phyloP scores from a whole-genome alignment of 2,113 vertebrate species.

The Carassius auratus region DNA sequence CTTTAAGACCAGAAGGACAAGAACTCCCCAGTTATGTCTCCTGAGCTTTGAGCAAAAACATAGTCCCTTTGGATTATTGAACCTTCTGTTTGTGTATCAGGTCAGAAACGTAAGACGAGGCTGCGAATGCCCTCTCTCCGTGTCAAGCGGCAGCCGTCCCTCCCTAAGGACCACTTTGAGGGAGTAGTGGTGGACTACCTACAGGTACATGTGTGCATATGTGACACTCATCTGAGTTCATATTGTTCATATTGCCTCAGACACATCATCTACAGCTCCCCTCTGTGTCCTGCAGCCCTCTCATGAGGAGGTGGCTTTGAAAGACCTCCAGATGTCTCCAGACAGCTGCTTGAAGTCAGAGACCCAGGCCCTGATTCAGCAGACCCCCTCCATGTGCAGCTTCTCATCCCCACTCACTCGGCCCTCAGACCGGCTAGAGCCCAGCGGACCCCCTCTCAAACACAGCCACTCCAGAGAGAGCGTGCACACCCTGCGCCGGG shows the following conservation, averaged over 20 bases:
- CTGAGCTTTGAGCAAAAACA: not conserved
- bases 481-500: conserved; percentile 80
- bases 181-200: conserved; percentile 88
- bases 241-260: not conserved
- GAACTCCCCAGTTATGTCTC: not conserved
- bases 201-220: conserved; percentile 72
- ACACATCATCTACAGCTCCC: not conserved
- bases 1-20: too few species aligned
- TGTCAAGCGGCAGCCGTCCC: conserved; percentile 75
- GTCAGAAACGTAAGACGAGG: conserved; percentile 82
- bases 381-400: conserved; percentile 73
- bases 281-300: conserved; percentile 71
- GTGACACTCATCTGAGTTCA: not conserved
- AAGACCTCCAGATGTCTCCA: conserved; percentile 79
- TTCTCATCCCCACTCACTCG: conserved; percentile 65
- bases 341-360: conserved; percentile 83
- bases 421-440: conserved; percentile 72
- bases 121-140: conserved; percentile 84
- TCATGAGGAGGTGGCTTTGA: conserved; percentile 82
- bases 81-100: conserved; percentile 63
- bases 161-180: conserved; percentile 87
- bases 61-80: not conserved
- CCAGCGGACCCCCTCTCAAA: conserved; percentile 66
- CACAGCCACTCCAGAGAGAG: conserved; percentile 74
- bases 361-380: conserved; percentile 85